Evolutionary conservation across 2,888 invertebrate species (phyloP).

Genomic region (Ormia ochracea): DNA sequence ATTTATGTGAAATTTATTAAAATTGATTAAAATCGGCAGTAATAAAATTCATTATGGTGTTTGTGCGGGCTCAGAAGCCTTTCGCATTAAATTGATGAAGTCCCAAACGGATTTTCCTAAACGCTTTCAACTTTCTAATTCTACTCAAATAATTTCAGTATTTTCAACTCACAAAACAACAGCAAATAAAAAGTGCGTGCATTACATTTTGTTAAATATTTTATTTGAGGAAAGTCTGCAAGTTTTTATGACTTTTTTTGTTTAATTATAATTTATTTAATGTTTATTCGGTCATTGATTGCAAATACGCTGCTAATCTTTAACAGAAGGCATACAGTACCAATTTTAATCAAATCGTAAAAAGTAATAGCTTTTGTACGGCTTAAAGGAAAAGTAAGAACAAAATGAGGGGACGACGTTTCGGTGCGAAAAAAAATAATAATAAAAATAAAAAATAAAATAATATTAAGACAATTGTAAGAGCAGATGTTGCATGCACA

Average conservation of each 20-base stretch:
- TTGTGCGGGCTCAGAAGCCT: background rate
- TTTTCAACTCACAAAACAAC: too few relatives aligned
- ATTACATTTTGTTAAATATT: background rate
- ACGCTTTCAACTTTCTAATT: too few relatives aligned
- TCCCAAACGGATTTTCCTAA: too few relatives aligned
- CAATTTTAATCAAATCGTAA: slow-evolving; percentile 38
- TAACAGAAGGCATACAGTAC: slow-evolving; percentile 1
- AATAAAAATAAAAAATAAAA: background rate
- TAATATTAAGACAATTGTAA: slow-evolving; percentile 35
- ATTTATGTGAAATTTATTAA: slow-evolving; percentile 36
- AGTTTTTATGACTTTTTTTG: background rate
- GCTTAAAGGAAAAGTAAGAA: background rate
- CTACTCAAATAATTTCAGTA: too few relatives aligned
- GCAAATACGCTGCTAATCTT: slow-evolving; percentile 8
- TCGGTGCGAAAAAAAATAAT: slow-evolving; percentile 5
- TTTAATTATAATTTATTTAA: slow-evolving; percentile 18
- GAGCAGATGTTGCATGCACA: slow-evolving; percentile 43
- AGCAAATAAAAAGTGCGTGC: background rate
- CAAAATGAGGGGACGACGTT: slow-evolving; percentile 16
- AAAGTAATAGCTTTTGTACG: slow-evolving; percentile 24
- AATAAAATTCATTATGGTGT: slow-evolving; percentile 18
- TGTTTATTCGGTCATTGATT: slow-evolving; percentile 37
- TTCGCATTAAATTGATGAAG: background rate
- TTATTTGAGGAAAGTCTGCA: background rate
- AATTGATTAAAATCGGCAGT: slow-evolving; percentile 10